Base-by-base conservation (phyloP, 1,140 invertebrate genomes). In the Diachasmimorpha longicaudata region DNA sequence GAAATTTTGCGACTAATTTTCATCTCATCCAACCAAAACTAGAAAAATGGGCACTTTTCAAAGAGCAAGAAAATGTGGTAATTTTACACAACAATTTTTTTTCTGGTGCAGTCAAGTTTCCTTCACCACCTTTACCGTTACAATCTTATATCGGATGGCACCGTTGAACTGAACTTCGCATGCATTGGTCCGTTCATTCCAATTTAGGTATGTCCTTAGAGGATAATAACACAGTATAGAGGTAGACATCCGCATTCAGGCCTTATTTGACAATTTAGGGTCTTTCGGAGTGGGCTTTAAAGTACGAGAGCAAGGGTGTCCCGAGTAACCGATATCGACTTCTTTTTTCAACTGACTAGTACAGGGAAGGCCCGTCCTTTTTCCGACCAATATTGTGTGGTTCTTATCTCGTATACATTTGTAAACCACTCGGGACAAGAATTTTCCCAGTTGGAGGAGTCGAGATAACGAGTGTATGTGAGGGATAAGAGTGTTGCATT, bases 391-490 rank as follows among this genome's bases (percentile, higher is more conserved):
- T 73, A 73, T 68, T 74, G 72, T 48, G 44, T 0, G n/a, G 25
- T 23, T 44, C 55, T 74, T 74, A 74, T 74, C 72, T 68, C 10
- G 21, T 21, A 74, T 68, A 74, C 72, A 74, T 74, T 74, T 69
- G 72, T 74, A 48, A 74, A 74, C 72, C 66, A 68, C 63, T 67
- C 31, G 66, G 14, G 72, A 69, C 72, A 74, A 69, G 72, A 68
- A 68, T 68, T 74, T 74, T 74, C 44, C 66, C 36, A 52, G 66
- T 69, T 68, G 10, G 19, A 69, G 44, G 44, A 44, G 44, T 48
- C 66, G 9, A 74, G 39, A 69, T 48, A 74, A 74, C 72, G 46
- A 52, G 25, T 68, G 31, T 68, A 68, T 19, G 14, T 68, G 21
- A 0, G 21, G 14, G 23, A 36, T 37, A 69, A 48, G 21, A 66